Conservation (phyloP, 2,113 vertebrate species). For the Cyprinodon tularosa region DNA sequence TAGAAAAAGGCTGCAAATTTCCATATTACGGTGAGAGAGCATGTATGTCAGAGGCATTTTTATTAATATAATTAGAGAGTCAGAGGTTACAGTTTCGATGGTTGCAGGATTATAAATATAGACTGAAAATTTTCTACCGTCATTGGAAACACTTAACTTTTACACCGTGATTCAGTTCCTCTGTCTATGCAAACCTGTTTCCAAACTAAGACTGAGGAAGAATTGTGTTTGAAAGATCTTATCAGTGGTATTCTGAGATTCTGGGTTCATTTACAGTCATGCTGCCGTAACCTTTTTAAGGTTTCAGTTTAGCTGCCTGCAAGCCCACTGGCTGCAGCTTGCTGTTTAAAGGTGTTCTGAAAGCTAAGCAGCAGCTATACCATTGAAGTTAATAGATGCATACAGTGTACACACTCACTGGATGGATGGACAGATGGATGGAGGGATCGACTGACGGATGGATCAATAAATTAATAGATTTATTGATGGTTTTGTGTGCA, state of each 20-base stretch:
- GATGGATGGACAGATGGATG: too few species aligned
- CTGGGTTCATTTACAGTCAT: neutral
- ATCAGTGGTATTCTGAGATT: slow-evolving; percentile 14
- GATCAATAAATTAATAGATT: too few species aligned
- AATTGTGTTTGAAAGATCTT: slow-evolving; percentile 32
- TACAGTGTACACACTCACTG: too few species aligned
- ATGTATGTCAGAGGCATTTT: too few species aligned
- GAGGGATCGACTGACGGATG: too few species aligned
- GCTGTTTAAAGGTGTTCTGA: neutral
- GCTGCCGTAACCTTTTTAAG: slow-evolving; percentile 34
- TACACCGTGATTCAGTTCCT: slow-evolving; percentile 3
- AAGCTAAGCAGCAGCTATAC: neutral
- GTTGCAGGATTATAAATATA: neutral
- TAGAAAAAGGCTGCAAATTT: neutral
- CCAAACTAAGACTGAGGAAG: neutral
- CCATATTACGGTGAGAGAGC: neutral
- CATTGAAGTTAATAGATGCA: too few species aligned
- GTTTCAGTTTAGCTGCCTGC: neutral
- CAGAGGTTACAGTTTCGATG: neutral
- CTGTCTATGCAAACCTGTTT: slow-evolving; percentile 5
- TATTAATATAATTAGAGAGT: neutral
- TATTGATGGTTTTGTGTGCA: too few species aligned
- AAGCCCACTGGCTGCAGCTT: neutral
- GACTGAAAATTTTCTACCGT: neutral
- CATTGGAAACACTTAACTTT: neutral